Base-by-base conservation (phyloP, 2,113 vertebrate genomes). In the Conger conger region DNA sequence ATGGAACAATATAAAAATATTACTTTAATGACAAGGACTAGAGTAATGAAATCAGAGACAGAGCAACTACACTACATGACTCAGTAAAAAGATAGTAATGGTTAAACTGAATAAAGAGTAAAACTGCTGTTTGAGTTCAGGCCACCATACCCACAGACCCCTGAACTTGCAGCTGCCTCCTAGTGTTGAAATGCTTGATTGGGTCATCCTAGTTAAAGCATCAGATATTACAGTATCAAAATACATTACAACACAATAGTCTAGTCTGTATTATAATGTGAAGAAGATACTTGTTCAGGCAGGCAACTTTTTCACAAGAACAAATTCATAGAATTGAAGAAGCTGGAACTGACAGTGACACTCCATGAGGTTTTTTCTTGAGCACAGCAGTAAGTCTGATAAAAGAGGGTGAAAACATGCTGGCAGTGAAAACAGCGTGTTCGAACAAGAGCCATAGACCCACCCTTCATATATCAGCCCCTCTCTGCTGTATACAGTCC, bases 401-500 rank as follows among this genome's bases (percentile, higher is more conserved):
- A 63, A 11, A 37, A 35, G 40, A 42, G 18, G 20, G 80, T 2
- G 3, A 54, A 37, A 92, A 94, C 95, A 11, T 36, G 20, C 81
- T 82, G 35, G 38, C 53, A 82, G 16, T 63, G 20, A 15, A 18
- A 18, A 15, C 35, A n/a, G 33, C 13, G 94, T 94, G 93, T 90
- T 93, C 95, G 92, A 90, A 92, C 93, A 86, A 91, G 87, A 90
- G 89, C 92, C 93, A 95, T 94, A 96, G 94, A 96, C 94, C 94
- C 89, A 84, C 73, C 81, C 93, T 95, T 94, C 91, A 91, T 89
- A 94, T 91, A 91, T 94, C 92, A 92, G 88, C 86, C 92, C 89
- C 92, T 92, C 95, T 94, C 92, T 93, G 94, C 54, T 20, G 3
- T n/a, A 27, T 94, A 94, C 94, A 91, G 94, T 93, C 94, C 95